Percentiles rank a stretch among this genome's conserved stretches.
phyloP scores from a whole-genome alignment of 2,888 invertebrate genomes.

The Rotaria magnacalcarata region DNA sequence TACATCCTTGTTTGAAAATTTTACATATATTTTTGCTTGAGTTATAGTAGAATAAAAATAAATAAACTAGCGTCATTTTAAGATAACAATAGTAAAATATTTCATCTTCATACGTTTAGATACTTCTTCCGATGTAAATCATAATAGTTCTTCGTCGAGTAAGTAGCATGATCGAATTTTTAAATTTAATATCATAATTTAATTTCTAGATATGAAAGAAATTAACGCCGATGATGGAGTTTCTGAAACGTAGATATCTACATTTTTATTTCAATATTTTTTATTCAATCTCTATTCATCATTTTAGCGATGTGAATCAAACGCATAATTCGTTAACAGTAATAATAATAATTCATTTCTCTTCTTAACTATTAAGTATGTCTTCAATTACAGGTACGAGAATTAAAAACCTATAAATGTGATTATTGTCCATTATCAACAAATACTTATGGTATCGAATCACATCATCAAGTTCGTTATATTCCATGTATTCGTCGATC shows the following conservation, averaged over 20 bases:
- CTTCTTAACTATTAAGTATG: neutral
- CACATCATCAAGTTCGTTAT: neutral
- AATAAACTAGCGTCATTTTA: no score
- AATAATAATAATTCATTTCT: neutral
- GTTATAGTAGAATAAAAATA: no score
- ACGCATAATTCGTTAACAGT: neutral
- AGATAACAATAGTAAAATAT: no score
- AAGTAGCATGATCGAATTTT: neutral
- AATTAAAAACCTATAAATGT: slow-evolving; percentile 11
- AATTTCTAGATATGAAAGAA: neutral
- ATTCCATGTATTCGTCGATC: slow-evolving; percentile 3
- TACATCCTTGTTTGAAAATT: no score
- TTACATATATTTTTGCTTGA: no score
- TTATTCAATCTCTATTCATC: no score
- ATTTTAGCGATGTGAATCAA: neutral
- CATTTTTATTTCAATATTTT: neutral
- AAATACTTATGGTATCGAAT: slow-evolving; percentile 9
- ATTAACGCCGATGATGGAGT: neutral
- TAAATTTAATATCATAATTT: neutral
- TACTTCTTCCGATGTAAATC: neutral
- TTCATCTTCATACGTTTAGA: neutral
- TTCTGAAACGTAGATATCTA: neutral
- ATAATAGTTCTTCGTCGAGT: neutral
- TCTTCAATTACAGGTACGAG: neutral
- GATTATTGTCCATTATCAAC: slow-evolving; percentile 17